Conservation (phyloP, 2,797 vertebrate species). For the Loris lydekkerianus region DNA sequence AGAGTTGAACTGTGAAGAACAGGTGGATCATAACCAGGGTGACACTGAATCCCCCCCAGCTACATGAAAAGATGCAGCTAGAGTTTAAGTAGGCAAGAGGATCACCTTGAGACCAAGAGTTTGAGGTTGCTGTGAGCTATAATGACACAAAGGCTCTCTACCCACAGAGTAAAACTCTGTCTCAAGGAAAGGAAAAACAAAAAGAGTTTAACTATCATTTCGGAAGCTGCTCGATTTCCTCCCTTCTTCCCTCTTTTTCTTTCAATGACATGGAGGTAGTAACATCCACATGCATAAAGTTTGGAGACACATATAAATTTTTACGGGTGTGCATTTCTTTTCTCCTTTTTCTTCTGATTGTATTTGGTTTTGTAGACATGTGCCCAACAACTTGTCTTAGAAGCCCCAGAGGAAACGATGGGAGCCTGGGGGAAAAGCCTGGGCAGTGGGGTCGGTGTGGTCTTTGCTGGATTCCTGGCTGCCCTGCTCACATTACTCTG, state of each 20-base stretch:
- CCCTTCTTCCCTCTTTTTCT: not conserved
- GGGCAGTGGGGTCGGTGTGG: not conserved
- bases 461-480: not conserved
- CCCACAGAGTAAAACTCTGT: too few species aligned
- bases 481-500: not conserved
- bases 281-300: not conserved
- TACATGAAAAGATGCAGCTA: not conserved
- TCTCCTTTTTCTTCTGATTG: not conserved
- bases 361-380: not conserved
- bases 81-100: too few species aligned
- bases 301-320: too few species aligned
- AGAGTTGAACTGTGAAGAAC: not conserved
- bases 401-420: not conserved
- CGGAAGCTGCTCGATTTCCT: not conserved
- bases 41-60: not conserved
- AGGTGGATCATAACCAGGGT: not conserved
- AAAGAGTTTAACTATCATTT: too few species aligned
- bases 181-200: too few species aligned
- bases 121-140: too few species aligned
- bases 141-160: too few species aligned
- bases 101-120: too few species aligned
- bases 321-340: not conserved
- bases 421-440: not conserved
- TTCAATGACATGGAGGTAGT: not conserved
- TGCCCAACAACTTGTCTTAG: not conserved